Conservation (phyloP, 1,140 invertebrate genomes). For the Laodelphax striatellus region DNA sequence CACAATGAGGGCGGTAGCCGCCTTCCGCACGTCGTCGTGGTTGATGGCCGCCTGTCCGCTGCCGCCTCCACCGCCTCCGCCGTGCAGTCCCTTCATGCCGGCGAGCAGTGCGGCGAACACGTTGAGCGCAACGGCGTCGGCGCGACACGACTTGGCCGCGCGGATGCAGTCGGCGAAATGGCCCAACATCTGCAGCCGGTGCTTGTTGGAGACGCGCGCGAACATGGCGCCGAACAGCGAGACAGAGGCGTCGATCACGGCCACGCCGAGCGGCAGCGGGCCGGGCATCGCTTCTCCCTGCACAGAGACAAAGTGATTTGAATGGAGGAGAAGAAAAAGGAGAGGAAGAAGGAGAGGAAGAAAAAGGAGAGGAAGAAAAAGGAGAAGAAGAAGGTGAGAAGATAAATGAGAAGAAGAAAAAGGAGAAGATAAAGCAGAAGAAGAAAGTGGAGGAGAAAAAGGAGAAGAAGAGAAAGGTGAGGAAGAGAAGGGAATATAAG, state of each 20-base stretch:
- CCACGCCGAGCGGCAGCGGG: conserved; percentile 88
- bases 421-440: too few relatives aligned
- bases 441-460: too few relatives aligned
- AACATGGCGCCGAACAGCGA: conserved; percentile 89
- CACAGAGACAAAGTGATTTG: neutral
- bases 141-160: conserved; percentile 76
- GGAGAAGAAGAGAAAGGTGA: too few relatives aligned
- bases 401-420: too few relatives aligned
- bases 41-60: conserved; percentile 74
- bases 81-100: conserved; percentile 75
- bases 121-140: conserved; percentile 95
- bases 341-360: too few relatives aligned
- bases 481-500: too few relatives aligned
- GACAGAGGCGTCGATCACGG: conserved; percentile 92
- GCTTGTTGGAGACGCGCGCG: conserved; percentile 86
- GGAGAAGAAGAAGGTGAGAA: too few relatives aligned
- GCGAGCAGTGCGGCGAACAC: conserved; percentile 88
- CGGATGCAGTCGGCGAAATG: conserved; percentile 93
- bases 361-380: too few relatives aligned
- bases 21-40: conserved; percentile 81
- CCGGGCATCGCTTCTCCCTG: conserved; percentile 56
- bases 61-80: conserved; percentile 82
- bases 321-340: too few relatives aligned
- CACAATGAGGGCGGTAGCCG: conserved; percentile 68
- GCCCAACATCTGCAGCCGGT: conserved; percentile 90